Conservation (phyloP, 2,797 vertebrate species). For the Poecile montanus region DNA sequence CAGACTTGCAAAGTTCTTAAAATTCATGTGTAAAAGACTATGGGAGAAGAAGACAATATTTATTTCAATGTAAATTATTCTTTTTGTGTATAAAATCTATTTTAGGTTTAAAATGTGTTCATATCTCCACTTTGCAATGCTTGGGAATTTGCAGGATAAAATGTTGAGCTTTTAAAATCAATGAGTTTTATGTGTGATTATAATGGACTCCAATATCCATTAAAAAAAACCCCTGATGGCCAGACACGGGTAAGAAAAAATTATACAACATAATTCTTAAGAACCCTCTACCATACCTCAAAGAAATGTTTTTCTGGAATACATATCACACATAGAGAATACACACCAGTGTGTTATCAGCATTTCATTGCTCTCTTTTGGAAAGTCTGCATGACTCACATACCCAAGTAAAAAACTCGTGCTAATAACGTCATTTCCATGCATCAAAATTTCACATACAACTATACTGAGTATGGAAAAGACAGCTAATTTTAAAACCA, state of each 20-base stretch:
- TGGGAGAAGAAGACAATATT: slow-evolving; percentile 18
- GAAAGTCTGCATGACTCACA: slow-evolving; percentile 39
- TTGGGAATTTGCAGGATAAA: not conserved
- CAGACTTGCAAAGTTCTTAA: slow-evolving; percentile 25
- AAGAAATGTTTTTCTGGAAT: not conserved
- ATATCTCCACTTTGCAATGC: not conserved
- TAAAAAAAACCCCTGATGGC: not conserved
- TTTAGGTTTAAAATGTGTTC: slow-evolving; percentile 15
- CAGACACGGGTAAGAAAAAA: not conserved
- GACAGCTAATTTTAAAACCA: slow-evolving; percentile 12
- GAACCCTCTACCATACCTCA: not conserved
- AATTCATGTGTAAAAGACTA: slow-evolving; percentile 16
- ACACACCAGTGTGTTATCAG: not conserved
- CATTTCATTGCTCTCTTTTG: slow-evolving; percentile 18
- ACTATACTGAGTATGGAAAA: slow-evolving; percentile 13
- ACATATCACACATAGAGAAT: not conserved
- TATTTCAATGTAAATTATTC: slow-evolving; percentile 54
- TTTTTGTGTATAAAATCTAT: slow-evolving; percentile 39
- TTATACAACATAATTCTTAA: not conserved
- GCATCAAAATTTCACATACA: not conserved
- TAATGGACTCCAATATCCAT: not conserved
- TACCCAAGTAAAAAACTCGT: slow-evolving; percentile 31
- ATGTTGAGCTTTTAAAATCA: not conserved
- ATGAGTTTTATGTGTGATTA: not conserved
- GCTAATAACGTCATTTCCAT: slow-evolving; percentile 29